Base-by-base conservation (phyloP, 2,113 vertebrate species). In the Pteropus alecto region DNA sequence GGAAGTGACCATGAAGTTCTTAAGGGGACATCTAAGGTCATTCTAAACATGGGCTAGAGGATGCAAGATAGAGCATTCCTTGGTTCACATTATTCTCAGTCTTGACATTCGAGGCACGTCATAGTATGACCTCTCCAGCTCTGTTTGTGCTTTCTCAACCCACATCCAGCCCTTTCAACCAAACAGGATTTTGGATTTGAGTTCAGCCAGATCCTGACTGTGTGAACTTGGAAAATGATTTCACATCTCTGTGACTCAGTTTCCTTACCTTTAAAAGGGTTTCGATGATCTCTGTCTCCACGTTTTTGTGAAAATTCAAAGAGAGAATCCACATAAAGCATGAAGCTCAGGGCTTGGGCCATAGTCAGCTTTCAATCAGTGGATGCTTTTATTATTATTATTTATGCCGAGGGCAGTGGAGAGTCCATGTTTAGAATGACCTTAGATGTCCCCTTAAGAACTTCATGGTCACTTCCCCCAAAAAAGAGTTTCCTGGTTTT, bases 241-340 rank as follows among this genome's bases (percentile, higher is more conserved):
- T 51, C 38, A 2, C 33, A 13, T 90, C 38, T 43, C 51, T 35
- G 35, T 70, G 68, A 48, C n/a, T 74, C 83, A 3, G n/a, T 46
- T 88, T 82, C 67, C 67, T 65, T 35, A 30, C 51, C 58, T 84
- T 92, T 84, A 22, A 73, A 88, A 94, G 78, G 21, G 35, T 54
- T 54, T 88, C 12, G 56, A 12, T 9, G 74, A 65, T 73, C n/a
- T 70, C 92, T 89, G 56, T 26, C 22, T 89, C 35, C 3, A 43
- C 46, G 67, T 8, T 38, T 90, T 82, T 5, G 18, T 41, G 60
- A 71, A 61, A 85, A 86, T 73, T 60, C 67, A 70, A 30, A n/a
- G 28, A 71, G 51, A n/a, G 6, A 12, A 30, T 67, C 30, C 43
- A 18, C 1, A n/a, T 14, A 54, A 38, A 79, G 56, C 28, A 1